These are phyloP conservation scores for Penaeus indicus DNA, from an alignment of 1,140 invertebrate genomes.

Conservation along the genomic window DNA sequence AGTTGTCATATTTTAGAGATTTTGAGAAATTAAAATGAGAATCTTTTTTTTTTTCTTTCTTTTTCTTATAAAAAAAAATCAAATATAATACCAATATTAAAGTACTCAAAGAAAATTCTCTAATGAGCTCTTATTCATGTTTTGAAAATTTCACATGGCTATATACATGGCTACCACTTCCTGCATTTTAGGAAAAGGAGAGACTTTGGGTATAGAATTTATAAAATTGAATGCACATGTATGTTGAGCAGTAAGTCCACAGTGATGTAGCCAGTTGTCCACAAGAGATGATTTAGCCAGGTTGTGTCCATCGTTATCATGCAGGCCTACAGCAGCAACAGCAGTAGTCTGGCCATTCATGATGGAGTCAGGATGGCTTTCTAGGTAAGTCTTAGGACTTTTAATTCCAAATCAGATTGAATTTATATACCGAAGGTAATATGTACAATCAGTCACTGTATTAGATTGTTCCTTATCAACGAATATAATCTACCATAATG, in stretches of 20 bases:
- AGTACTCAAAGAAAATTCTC: too few species aligned
- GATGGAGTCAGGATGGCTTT: slow-evolving; percentile 41
- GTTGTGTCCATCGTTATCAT: slow-evolving; percentile 29
- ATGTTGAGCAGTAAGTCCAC: neutral
- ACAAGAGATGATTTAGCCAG: slow-evolving; percentile 31
- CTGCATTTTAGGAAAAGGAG: too few species aligned
- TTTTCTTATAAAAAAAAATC: too few species aligned
- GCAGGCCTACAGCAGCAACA: neutral
- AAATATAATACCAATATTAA: too few species aligned
- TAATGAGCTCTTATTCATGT: too few species aligned
- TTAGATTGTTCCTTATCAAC: slow-evolving; percentile 46
- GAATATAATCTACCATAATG: slow-evolving; percentile 40
- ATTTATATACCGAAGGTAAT: slow-evolving; percentile 13
- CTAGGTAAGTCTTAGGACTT: neutral
- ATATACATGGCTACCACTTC: too few species aligned
- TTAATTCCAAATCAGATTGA: slow-evolving; percentile 27
- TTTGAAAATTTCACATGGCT: too few species aligned
- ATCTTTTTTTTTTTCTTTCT: too few species aligned
- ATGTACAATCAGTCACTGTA: slow-evolving; percentile 47
- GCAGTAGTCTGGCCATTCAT: neutral
- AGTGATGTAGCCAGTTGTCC: slow-evolving; percentile 3
- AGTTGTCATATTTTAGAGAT: too few species aligned
- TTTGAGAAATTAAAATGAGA: too few species aligned
- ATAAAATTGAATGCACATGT: too few species aligned
- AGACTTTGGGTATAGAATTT: too few species aligned